These are phyloP conservation scores for Drosophila prostipennis DNA, from an alignment of 2,888 invertebrate genomes.

Conservation along the genomic window DNA sequence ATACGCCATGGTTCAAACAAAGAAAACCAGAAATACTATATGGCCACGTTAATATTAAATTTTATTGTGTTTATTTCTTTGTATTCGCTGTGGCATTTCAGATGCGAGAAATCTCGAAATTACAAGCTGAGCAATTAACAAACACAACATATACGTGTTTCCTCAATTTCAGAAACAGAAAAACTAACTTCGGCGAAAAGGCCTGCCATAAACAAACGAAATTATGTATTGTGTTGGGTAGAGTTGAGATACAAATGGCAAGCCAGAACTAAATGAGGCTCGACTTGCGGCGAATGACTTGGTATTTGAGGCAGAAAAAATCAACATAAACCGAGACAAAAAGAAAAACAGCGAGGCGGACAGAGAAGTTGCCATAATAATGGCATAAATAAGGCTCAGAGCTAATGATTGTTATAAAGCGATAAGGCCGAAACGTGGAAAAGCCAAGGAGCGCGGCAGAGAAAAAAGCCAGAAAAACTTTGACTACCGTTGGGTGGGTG, in stretches of 20 bases:
- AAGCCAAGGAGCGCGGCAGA: slow-evolving; percentile 38
- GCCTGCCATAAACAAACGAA: slow-evolving; percentile 32
- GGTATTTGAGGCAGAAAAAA: slow-evolving; percentile 42
- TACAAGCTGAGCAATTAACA: slow-evolving; percentile 48
- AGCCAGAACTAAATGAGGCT: slow-evolving; percentile 59
- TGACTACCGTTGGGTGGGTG: slow-evolving; percentile 46
- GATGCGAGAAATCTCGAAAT: slow-evolving; percentile 35
- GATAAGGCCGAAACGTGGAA: slow-evolving; percentile 63
- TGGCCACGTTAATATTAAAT: slow-evolving; percentile 14
- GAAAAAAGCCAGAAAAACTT: slow-evolving; percentile 51
- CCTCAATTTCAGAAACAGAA: slow-evolving; percentile 36
- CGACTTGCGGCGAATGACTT: slow-evolving; percentile 59
- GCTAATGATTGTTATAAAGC: slow-evolving; percentile 67
- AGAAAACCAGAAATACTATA: slow-evolving; percentile 11
- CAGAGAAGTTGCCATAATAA: slow-evolving; percentile 65
- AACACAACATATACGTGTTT: slow-evolving; percentile 34
- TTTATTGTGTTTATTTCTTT: slow-evolving; percentile 30
- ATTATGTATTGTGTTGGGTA: slow-evolving; percentile 38
- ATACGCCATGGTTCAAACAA: slow-evolving; percentile 29
- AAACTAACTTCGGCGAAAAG: slow-evolving; percentile 35
- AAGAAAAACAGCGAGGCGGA: neutral
- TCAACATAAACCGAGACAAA: slow-evolving; percentile 2
- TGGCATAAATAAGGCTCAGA: slow-evolving; percentile 72
- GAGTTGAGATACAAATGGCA: slow-evolving; percentile 46
- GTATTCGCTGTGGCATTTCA: slow-evolving; percentile 30